Percentiles rank a stretch among this genome's conserved stretches.
Conservation (phyloP, 2,797 vertebrate species). For the Prionace glauca region DNA sequence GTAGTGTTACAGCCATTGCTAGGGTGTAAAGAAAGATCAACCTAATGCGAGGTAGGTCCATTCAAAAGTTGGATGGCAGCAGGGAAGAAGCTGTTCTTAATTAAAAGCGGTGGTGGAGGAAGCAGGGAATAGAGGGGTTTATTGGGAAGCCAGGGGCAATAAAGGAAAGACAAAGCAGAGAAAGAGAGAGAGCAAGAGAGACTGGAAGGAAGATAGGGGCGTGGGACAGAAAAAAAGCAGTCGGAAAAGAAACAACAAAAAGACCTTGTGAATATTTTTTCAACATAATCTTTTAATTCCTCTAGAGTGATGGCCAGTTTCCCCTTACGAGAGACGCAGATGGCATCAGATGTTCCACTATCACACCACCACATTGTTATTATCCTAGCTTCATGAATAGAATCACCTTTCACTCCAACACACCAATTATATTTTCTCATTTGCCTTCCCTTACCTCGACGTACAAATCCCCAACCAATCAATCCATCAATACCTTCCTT, state of each 20-base stretch:
- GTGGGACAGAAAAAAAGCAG: neutral
- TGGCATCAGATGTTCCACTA: neutral
- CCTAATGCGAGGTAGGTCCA: no score
- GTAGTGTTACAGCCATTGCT: no score
- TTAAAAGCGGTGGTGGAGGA: no score
- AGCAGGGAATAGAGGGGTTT: neutral
- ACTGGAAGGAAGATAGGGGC: neutral
- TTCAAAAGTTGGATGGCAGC: no score
- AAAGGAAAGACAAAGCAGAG: neutral
- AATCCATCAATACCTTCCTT: slow-evolving; percentile 49
- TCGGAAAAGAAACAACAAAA: neutral
- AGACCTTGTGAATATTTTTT: neutral
- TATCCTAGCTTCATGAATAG: neutral
- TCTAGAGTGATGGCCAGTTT: neutral
- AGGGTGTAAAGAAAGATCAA: no score
- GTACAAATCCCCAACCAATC: slow-evolving; percentile 48
- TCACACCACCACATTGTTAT: neutral
- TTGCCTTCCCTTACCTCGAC: slow-evolving; percentile 47
- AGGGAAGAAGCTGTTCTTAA: no score
- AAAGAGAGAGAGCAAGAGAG: neutral
- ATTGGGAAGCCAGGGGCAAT: neutral
- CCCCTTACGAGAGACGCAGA: neutral
- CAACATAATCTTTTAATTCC: neutral
- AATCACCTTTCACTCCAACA: neutral
- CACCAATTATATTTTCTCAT: slow-evolving; percentile 32